Evolutionary conservation across 2,113 vertebrate species (phyloP), one percentile per base, ranked within the genome.

Genomic region (Dunckerocampus dactyliophorus): DNA sequence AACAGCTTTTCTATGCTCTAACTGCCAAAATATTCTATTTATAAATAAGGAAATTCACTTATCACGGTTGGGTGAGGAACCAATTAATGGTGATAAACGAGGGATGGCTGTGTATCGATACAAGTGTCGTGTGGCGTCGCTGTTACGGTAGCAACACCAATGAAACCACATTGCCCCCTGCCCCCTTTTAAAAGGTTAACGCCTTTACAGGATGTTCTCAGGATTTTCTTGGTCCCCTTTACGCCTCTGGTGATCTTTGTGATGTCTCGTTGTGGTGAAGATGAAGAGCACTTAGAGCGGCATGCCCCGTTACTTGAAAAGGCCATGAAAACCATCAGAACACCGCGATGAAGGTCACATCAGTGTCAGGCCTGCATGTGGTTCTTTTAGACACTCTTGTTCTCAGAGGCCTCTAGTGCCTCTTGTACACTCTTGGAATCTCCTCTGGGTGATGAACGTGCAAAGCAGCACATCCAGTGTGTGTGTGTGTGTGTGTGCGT

Each of bases 391-490:
- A 47, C 45, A 20, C 20, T 11, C 13, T 34, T 28, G 7, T 37
- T 53, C 50, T 15, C 14, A 46, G 45, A 16, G 14, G 14, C 45
- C 45, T 6, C 4, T 0, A 2, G 15, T 16, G 10, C 14, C n/a
- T n/a, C n/a, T n/a, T n/a, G n/a, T n/a, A n/a, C n/a, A n/a, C 46
- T n/a, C 46, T 9, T 6, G 17, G 46, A 47, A 47, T n/a, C 1
- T 6, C 16, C 71, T 62, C 63, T 50, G 62, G 34, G 63, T 49
- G 69, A 69, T 19, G 56, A 68, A 76, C 67, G 54, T 84, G 80
- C 71, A 67, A 16, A 66, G n/a, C 63, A 17, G 79, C 85, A 86
- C 72, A 53, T 86, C 62, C 75, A 73, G 59, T 48, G 69, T 54
- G 64, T 62, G n/a, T 43, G 45, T 56, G 45, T 17, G 6, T 8